Base-by-base conservation (phyloP, 53 echinoderm and acorn worm genomes). In the Glandiceps talaboti region DNA sequence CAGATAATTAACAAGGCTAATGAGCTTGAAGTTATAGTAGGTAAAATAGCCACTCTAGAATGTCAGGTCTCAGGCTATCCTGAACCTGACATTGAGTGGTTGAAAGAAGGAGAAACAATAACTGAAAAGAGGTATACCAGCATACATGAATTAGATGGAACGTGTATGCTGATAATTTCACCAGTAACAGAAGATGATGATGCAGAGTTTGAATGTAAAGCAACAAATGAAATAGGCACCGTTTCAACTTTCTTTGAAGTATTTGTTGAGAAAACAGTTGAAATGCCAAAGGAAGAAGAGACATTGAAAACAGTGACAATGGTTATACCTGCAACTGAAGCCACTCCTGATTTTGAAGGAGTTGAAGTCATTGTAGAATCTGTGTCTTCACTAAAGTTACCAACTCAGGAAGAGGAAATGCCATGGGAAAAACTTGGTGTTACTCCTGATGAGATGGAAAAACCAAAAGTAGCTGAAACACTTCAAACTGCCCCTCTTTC, bases 131-230 rank as follows among this genome's bases (percentile, higher is more conserved):
- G n/a, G n/a, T n/a, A n/a, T n/a, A n/a, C n/a, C n/a, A n/a, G n/a
- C n/a, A n/a, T n/a, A n/a, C n/a, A n/a, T n/a, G 97, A 93, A 77
- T 91, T 93, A 29, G 93, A 93, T 27, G 97, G 97, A 28, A 81
- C 93, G 29, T n/a, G n/a, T 76, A 93, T 91, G 27, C 85, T 96
- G 30, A 89, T 93, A 73, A 93, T 96, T 33, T 85, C 85, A 32
- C 93, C 92, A 32, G 88, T 90, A 75, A 80, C 31, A 14, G 80
- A 82, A 30, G 87, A 93, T 31, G 97, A 96, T 33, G 97, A 96
- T 87, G 97, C 97, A 31, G 93, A 93, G 80, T 96, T 93, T 45
- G 87, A 89, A 25, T 96, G 97, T 78, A 93, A 93, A 76, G 97
- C 97, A 27, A 87, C 91, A 26, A 96, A 96, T 76, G 1, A 14